A percentile compares a stretch with the other conserved stretches of the same genome.
phyloP scores from a whole-genome alignment of 2,888 invertebrate species.

The Ormia ochracea region DNA sequence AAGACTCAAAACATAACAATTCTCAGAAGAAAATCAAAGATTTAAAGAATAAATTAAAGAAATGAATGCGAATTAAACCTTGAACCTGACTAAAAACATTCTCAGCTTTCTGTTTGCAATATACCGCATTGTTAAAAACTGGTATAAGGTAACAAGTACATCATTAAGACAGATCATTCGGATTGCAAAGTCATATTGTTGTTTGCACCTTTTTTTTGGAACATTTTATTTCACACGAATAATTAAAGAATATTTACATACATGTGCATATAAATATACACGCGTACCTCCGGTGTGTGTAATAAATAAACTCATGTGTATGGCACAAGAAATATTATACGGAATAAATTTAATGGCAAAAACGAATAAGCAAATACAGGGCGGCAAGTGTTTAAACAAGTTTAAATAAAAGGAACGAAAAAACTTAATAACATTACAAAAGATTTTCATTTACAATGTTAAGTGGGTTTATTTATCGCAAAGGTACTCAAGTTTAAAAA shows the following conservation, averaged over 20 bases:
- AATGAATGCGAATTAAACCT: too few relatives aligned
- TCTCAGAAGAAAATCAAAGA: too few relatives aligned
- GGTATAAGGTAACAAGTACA: constrained; percentile 13
- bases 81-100: not conserved
- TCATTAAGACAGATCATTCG: constrained; percentile 21
- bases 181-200: constrained; percentile 51
- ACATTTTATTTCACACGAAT: constrained; percentile 31
- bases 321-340: not conserved
- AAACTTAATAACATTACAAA: too few relatives aligned
- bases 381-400: constrained; percentile 5
- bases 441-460: not conserved
- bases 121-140: constrained; percentile 11
- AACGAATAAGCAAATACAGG: constrained; percentile 22
- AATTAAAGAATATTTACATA: not conserved
- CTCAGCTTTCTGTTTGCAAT: not conserved
- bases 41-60: too few relatives aligned
- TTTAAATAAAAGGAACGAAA: not conserved
- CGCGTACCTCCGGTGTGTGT: not conserved
- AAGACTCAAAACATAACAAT: too few relatives aligned
- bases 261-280: not conserved
- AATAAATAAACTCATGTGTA: constrained; percentile 11
- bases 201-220: constrained; percentile 51
- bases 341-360: constrained; percentile 51
- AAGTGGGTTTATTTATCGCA: not conserved
- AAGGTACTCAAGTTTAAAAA: not conserved